Percentiles rank a stretch among this genome's conserved stretches.
Conservation (phyloP, 2,888 invertebrate species). For the Alsophila aescularia region DNA sequence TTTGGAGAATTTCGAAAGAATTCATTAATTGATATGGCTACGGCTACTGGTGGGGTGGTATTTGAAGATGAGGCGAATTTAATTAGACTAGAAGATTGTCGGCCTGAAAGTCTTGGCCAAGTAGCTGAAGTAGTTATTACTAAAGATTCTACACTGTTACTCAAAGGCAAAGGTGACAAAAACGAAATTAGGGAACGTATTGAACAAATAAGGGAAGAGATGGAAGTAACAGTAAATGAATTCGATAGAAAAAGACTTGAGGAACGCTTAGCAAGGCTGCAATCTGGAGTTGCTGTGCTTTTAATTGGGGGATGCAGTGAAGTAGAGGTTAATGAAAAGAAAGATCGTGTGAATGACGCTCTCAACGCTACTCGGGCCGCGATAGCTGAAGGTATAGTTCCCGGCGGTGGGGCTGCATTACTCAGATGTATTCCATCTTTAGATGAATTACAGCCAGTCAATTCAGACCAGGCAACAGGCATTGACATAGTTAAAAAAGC, state of each 20-base stretch:
- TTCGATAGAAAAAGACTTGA: conserved; percentile 96
- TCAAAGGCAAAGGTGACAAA: conserved; percentile 89
- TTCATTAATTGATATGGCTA: conserved; percentile 94
- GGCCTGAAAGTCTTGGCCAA: conserved; percentile 90
- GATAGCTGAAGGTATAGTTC: conserved; percentile 97
- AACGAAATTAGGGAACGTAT: conserved; percentile 90
- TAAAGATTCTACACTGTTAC: conserved; percentile 93
- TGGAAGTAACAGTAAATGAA: conserved; percentile 91
- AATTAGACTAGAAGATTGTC: conserved; percentile 94
- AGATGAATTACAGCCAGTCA: conserved; percentile 85
- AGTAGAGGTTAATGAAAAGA: conserved; percentile 97
- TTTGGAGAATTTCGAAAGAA: conserved; percentile 97
- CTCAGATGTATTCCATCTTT: conserved; percentile 91
- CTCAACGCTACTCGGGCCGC: conserved; percentile 97
- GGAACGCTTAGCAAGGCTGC: conserved; percentile 94
- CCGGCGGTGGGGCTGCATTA: conserved; percentile 96
- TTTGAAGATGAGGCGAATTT: conserved; percentile 97
- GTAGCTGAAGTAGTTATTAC: conserved; percentile 95
- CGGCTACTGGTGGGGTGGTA: conserved; percentile 94
- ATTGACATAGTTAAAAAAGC: conserved; percentile 94
- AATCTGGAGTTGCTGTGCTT: conserved; percentile 90
- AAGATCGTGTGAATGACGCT: conserved; percentile 97
- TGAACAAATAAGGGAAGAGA: conserved; percentile 92
- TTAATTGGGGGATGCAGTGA: conserved; percentile 94
- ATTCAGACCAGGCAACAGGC: conserved; percentile 90